Evolutionary conservation across 2,888 invertebrate species (phyloP).

Genomic region (Drosophila sordidula): DNA sequence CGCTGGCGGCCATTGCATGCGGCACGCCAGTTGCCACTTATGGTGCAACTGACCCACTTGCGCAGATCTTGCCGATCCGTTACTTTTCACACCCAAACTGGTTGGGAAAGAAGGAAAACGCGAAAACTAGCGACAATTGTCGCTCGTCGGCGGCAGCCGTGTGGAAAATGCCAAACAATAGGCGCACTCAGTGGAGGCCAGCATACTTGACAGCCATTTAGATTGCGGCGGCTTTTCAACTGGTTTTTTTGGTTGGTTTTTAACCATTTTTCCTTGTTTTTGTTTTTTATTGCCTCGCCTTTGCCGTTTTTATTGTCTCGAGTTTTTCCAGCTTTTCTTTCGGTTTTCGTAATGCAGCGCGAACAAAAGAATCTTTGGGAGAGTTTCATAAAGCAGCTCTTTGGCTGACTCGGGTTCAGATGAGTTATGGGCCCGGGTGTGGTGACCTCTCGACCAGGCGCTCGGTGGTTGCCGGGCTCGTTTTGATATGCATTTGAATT

Average conservation of each 20-base stretch:
- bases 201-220: constrained; percentile 61
- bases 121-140: constrained; percentile 72
- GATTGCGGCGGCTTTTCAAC: constrained; percentile 57
- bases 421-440: constrained; percentile 64
- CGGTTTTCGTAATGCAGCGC: constrained; percentile 37
- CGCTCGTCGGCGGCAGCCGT: constrained; percentile 38
- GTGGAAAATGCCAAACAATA: constrained; percentile 67
- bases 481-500: constrained; percentile 51
- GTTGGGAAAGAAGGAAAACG: constrained; percentile 46
- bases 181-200: constrained; percentile 28
- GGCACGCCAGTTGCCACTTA: constrained; percentile 56
- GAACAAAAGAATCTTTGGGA: constrained; percentile 62
- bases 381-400: constrained; percentile 39
- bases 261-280: constrained; percentile 18
- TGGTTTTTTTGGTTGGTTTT: constrained; percentile 57
- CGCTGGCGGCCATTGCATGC: constrained; percentile 58
- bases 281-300: constrained; percentile 53
- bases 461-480: constrained; percentile 50
- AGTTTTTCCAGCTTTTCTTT: constrained; percentile 56
- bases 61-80: constrained; percentile 57
- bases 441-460: constrained; percentile 58
- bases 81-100: constrained; percentile 73
- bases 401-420: constrained; percentile 26
- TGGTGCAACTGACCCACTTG: constrained; percentile 65
- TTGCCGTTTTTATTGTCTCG: constrained; percentile 53